Base-by-base conservation (phyloP, 2,888 invertebrate genomes). In the Protophormia terraenovae region DNA sequence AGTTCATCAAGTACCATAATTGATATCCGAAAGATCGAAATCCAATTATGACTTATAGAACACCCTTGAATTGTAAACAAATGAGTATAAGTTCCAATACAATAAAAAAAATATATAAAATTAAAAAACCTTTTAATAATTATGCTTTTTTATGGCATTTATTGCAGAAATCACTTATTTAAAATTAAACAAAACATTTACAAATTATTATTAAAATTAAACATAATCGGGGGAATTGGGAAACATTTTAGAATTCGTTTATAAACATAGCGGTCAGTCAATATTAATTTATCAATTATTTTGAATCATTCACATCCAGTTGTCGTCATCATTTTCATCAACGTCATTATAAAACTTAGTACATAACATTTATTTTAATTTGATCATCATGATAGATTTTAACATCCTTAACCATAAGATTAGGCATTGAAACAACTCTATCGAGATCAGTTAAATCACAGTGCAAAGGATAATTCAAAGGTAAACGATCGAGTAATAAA, bases 401-500 rank as follows among this genome's bases (percentile, higher is more conserved):
- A 3, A 91, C 90, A 76, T 91, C 88, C 81, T 88, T 86, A 12
- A 90, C n/a, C 3, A 85, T 82, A 2, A 91, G 75, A 84, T 91
- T 91, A 55, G 90, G 58, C 38, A 90, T 77, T 3, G 87, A 45
- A 12, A 88, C 16, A 3, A 91, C 60, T 7, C 85, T 67, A 55
- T 88, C 79, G 12, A 89, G 87, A 67, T 88, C 86, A n/a, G 62
- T 85, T 19, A 90, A 87, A 73, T 86, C 87, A 22, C 90, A 87
- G 66, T 91, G 90, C 22, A 91, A 82, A 1, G 91, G 90, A 75
- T 87, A 91, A 6, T 90, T 90, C 12, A 91, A 60, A 0, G 90
- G 89, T 29, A 88, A 88, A 3, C 75, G 62, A 71, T 91, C 91
- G 24, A 85, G 50, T 1, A 89, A 73, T 6, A 87, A 83, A 32